Evolutionary conservation across 2,113 vertebrate species (phyloP), one percentile per base, ranked within the genome.

Genomic region (Saimiri boliviensis): DNA sequence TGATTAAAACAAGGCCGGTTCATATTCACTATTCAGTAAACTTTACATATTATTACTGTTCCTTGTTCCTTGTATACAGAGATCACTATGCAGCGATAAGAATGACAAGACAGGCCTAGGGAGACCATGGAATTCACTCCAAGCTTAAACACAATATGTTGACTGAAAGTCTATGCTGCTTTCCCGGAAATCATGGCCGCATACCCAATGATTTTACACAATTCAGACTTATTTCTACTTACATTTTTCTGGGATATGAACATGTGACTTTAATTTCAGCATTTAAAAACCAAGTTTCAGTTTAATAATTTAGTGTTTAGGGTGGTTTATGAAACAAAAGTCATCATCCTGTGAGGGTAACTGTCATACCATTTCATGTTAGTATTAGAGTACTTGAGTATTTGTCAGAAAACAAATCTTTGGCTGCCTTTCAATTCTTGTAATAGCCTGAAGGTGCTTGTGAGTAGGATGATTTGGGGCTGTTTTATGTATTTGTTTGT

Each of bases 401-500:
- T 45, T 89, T 93, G 30, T 94, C 79, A 97, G 21, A 93, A 86
- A 77, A 86, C 5, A 94, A 35, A 83, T 86, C 37, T 88, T 84
- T 95, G 82, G n/a, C 25, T 40, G 37, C 4, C 37, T 89, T 97
- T 96, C 84, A 93, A 3, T 93, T 86, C 52, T 84, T 9, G 23
- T 58, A 85, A 85, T 54, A 94, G 54, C 37, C 71, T 56, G 37
- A 94, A 97, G 68, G 60, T 83, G 37, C 54, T 89, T 91, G 27
- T 85, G 60, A 86, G 17, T 25, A 49, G 93, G 45, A 68, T 68
- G n/a, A 49, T 49, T 94, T 92, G 80, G 49, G 90, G 68, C 10
- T 94, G 25, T 77, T 96, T 95, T 71, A 76, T 71, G 27, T 49
- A 84, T 77, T 86, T 97, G 27, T 95, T 93, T 94, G n/a, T 86